These are phyloP conservation scores for Amazona finschi DNA, from an alignment of 2,797 vertebrate species.

Conservation along the genomic window DNA sequence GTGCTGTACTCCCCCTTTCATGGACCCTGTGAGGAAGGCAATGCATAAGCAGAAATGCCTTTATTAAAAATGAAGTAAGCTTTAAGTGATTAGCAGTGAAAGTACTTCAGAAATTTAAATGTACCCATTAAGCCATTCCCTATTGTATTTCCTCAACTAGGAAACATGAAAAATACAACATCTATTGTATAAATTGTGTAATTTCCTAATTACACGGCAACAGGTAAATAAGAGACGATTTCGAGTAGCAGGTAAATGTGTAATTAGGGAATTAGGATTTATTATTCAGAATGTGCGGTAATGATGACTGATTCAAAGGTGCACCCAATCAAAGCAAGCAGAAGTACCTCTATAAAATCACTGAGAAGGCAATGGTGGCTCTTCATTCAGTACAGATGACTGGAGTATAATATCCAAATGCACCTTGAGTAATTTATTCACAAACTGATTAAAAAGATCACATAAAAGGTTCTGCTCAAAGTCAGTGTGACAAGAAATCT, in stretches of 20 bases:
- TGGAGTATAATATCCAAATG: not conserved
- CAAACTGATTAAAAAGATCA: not conserved
- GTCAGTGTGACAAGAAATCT: not conserved
- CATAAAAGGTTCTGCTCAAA: not conserved
- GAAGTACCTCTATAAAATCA: not conserved
- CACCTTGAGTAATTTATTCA: not conserved
- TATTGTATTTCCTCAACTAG: slow-evolving; percentile 1
- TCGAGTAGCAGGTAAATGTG: slow-evolving; percentile 56
- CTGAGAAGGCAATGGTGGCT: not conserved
- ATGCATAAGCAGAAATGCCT: not conserved
- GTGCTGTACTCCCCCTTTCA: not conserved
- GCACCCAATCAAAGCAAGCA: slow-evolving; percentile 19
- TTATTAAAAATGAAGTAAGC: not conserved
- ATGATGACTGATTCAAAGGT: slow-evolving; percentile 27
- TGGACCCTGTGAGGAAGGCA: not conserved
- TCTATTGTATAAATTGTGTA: slow-evolving; percentile 62
- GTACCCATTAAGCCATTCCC: not conserved
- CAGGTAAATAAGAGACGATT: slow-evolving; percentile 53
- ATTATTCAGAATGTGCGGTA: slow-evolving; percentile 60
- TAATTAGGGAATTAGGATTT: slow-evolving; percentile 71
- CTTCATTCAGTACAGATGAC: not conserved
- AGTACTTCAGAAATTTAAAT: slow-evolving; percentile 3
- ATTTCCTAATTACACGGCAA: slow-evolving; percentile 67
- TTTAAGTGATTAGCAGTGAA: not conserved
- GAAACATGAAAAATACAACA: slow-evolving; percentile 3